Evolutionary conservation across 2,113 vertebrate species (phyloP).

Genomic region (Okapia johnstoni): DNA sequence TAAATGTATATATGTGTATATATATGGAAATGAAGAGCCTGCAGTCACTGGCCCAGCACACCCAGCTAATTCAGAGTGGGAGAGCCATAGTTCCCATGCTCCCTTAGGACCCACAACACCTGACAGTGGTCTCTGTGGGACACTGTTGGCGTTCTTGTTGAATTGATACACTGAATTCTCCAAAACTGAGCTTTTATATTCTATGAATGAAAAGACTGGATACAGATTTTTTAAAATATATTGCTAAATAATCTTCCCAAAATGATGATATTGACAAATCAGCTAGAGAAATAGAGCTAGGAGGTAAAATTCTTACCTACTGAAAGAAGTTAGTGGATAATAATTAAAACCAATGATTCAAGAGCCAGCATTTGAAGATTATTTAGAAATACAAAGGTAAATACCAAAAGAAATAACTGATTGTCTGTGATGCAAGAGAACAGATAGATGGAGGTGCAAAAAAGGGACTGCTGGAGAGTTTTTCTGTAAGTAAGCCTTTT

Average conservation of each 20-base stretch:
- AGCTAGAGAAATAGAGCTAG: background rate
- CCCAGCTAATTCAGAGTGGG: background rate
- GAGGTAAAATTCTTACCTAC: background rate
- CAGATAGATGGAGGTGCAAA: background rate
- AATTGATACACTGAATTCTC: background rate
- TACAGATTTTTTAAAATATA: background rate
- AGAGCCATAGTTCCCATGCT: background rate
- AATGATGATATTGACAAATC: background rate
- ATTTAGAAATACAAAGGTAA: background rate
- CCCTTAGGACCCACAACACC: background rate
- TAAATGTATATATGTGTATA: background rate
- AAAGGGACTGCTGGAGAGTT: background rate
- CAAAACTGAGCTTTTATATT: background rate
- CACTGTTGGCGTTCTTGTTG: background rate
- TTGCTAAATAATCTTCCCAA: background rate
- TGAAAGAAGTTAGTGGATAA: background rate
- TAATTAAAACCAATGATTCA: background rate
- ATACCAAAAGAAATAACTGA: background rate
- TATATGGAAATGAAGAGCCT: background rate
- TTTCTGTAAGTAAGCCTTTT: background rate
- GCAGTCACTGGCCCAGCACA: fast-evolving
- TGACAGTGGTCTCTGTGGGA: background rate
- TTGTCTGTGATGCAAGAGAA: background rate
- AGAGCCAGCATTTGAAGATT: background rate
- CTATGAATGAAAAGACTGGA: background rate